These are phyloP conservation scores for Vireo altiloquus DNA, from an alignment of 2,113 vertebrate species.

Conservation along the genomic window DNA sequence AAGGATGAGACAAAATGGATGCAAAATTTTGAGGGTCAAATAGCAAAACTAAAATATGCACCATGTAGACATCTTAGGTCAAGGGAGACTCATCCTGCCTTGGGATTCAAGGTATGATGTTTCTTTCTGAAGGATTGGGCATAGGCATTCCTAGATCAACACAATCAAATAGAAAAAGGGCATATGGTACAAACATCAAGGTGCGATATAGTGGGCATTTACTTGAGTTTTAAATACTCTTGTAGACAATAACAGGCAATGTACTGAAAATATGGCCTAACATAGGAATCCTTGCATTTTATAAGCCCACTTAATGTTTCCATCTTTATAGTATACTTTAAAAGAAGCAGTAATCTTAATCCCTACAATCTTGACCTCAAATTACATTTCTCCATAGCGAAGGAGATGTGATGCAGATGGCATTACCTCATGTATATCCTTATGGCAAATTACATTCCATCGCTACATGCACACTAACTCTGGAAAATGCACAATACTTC, in stretches of 20 bases:
- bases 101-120: neutral
- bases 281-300: constrained; percentile 27
- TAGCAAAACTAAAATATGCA: neutral
- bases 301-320: constrained; percentile 21
- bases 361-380: neutral
- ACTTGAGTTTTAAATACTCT: neutral
- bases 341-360: constrained; percentile 31
- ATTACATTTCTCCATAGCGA: neutral
- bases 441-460: neutral
- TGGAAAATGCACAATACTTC: neutral
- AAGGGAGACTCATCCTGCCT: neutral
- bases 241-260: neutral
- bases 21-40: neutral
- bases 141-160: neutral
- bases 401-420: constrained; percentile 13
- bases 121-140: neutral
- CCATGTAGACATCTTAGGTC: neutral
- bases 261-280: constrained; percentile 21
- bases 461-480: neutral
- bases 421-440: constrained; percentile 27
- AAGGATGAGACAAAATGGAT: neutral
- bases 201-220: neutral
- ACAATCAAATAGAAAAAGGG: neutral
- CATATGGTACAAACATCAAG: neutral
- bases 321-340: neutral